Evolutionary conservation across 2,888 invertebrate genomes (phyloP).

Genomic region (Caenorhabditis parvicauda): DNA sequence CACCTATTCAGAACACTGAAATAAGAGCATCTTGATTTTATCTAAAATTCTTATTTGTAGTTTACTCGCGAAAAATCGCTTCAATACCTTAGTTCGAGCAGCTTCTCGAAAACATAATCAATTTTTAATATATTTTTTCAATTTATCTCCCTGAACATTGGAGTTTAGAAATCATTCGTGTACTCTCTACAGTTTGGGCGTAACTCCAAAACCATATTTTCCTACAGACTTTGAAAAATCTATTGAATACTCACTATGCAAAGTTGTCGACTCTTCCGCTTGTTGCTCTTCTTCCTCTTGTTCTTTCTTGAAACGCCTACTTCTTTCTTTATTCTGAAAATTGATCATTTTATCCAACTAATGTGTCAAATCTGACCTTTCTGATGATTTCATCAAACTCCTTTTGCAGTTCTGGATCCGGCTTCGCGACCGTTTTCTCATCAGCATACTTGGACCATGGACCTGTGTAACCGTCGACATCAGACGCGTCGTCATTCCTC

Average conservation of each 20-base stretch:
- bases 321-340: constrained; percentile 77
- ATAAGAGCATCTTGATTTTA: too few relatives aligned
- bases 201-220: too few relatives aligned
- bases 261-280: constrained; percentile 51
- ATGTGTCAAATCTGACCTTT: too few relatives aligned
- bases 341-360: background rate
- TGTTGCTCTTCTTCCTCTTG: constrained; percentile 89
- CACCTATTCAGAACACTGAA: too few relatives aligned
- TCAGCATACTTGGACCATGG: constrained; percentile 95
- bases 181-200: too few relatives aligned
- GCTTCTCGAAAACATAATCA: too few relatives aligned
- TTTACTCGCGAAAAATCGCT: too few relatives aligned
- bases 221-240: background rate
- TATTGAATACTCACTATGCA: constrained; percentile 40
- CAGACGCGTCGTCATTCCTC: constrained; percentile 84
- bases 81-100: too few relatives aligned
- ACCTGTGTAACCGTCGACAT: constrained; percentile 90
- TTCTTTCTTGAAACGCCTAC: constrained; percentile 84
- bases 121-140: too few relatives aligned
- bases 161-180: too few relatives aligned
- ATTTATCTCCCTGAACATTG: too few relatives aligned
- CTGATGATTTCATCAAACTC: constrained; percentile 87
- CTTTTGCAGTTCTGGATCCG: constrained; percentile 87
- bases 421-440: constrained; percentile 83
- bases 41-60: too few relatives aligned